Evolutionary conservation across 2,797 vertebrate genomes (phyloP).

Genomic region (Todus mexicanus): DNA sequence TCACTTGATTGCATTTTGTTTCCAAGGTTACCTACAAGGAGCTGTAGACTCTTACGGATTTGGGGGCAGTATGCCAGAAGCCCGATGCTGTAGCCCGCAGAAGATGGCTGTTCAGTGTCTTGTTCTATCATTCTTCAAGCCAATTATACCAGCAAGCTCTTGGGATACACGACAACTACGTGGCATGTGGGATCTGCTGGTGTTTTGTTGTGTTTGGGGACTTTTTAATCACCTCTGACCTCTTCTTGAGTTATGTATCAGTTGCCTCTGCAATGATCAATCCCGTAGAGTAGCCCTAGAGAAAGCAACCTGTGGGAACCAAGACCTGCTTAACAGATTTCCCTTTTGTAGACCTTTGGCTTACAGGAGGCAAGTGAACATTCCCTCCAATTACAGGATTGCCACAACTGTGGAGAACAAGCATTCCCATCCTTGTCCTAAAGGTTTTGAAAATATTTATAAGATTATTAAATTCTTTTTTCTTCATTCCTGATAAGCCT

Average conservation of each 20-base stretch:
- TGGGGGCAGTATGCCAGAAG: neutral
- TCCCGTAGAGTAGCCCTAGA: neutral
- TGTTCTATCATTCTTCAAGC: slow-evolving; percentile 4
- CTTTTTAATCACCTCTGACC: neutral
- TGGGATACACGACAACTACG: neutral
- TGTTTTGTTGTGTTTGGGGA: neutral
- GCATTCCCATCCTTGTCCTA: neutral
- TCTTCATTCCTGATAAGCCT: neutral
- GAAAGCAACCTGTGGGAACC: neutral
- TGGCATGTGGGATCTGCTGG: neutral
- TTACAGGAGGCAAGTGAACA: neutral
- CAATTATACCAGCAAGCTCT: neutral
- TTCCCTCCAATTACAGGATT: neutral
- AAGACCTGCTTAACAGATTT: neutral
- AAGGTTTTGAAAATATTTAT: neutral
- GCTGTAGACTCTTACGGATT: neutral
- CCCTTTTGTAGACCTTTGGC: neutral
- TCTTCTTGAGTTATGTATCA: neutral
- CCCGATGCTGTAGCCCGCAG: neutral
- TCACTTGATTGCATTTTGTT: neutral
- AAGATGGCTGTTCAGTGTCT: neutral
- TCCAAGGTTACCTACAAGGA: neutral
- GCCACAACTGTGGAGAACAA: neutral
- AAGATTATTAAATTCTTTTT: neutral
- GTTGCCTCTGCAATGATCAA: neutral